phyloP scores from a whole-genome alignment of 1,140 invertebrate species.

The Hylyphantes graminicola region DNA sequence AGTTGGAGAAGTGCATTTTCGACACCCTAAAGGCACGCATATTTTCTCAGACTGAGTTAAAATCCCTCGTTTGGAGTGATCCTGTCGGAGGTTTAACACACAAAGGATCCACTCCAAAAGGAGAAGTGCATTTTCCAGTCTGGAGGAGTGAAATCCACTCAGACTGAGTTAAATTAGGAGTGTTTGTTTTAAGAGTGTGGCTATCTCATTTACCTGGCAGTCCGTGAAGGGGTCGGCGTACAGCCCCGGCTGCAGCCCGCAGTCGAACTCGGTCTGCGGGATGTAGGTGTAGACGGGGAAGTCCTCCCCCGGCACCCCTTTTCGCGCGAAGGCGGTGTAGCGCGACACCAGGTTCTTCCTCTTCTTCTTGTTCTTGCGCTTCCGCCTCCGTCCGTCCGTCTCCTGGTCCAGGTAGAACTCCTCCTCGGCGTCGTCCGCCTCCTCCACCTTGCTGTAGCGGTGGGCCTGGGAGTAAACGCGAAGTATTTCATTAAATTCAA shows the following conservation, averaged over 20 bases:
- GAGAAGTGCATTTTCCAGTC: too few species aligned
- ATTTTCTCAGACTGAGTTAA: too few species aligned
- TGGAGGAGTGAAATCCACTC: too few species aligned
- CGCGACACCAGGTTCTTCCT: conserved; percentile 30
- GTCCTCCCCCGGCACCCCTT: conserved; percentile 68
- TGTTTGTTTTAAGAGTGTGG: too few species aligned
- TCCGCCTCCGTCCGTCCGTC: background rate
- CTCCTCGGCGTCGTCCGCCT: conserved; percentile 24
- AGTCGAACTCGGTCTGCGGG: conserved; percentile 84
- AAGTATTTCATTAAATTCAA: too few species aligned
- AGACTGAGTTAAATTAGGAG: too few species aligned
- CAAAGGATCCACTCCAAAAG: too few species aligned
- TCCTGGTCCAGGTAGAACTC: background rate
- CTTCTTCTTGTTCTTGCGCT: background rate
- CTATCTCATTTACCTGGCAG: conserved; percentile 87
- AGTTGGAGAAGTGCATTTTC: too few species aligned
- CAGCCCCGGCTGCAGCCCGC: conserved; percentile 87
- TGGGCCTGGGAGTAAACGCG: background rate
- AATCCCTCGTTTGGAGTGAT: too few species aligned
- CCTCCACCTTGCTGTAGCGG: conserved; percentile 40
- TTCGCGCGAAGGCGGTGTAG: conserved; percentile 56
- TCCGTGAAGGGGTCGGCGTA: conserved; percentile 91
- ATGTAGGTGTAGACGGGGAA: conserved; percentile 67
- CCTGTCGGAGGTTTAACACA: too few species aligned
- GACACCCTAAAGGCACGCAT: too few species aligned